Percentiles rank a stretch among this genome's conserved stretches.
These are phyloP conservation scores for Hestina assimilis DNA, from an alignment of 1,140 invertebrate genomes.

Conservation along the genomic window DNA sequence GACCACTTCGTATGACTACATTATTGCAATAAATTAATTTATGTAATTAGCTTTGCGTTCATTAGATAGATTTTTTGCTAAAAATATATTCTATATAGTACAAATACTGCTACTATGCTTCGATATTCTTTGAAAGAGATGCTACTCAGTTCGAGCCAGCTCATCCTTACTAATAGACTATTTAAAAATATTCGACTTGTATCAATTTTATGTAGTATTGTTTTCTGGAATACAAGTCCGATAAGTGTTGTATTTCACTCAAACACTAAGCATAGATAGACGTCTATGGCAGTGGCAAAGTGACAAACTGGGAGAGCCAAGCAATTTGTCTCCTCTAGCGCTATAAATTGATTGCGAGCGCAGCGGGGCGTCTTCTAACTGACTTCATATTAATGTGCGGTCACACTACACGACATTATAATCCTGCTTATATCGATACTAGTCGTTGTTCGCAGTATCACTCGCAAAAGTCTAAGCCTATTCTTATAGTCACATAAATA, in stretches of 20 bases:
- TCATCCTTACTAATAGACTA: too few species aligned
- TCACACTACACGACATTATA: slow-evolving; percentile 19
- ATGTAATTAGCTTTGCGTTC: too few species aligned
- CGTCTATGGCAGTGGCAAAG: slow-evolving; percentile 21
- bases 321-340: slow-evolving; percentile 57
- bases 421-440: slow-evolving; percentile 2
- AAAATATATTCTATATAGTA: too few species aligned
- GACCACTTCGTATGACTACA: too few species aligned
- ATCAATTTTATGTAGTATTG: neutral
- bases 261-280: slow-evolving; percentile 8
- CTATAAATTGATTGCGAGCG: slow-evolving; percentile 64
- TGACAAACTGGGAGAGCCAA: slow-evolving; percentile 39
- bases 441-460: neutral
- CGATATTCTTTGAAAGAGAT: too few species aligned
- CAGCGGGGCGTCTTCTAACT: slow-evolving; percentile 49
- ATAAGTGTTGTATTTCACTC: slow-evolving; percentile 1
- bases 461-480: neutral
- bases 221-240: neutral
- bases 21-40: too few species aligned
- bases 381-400: slow-evolving; percentile 43
- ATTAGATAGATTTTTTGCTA: too few species aligned
- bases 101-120: too few species aligned
- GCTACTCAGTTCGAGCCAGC: too few species aligned
- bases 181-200: too few species aligned
- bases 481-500: too few species aligned